Evolutionary conservation across 2,113 vertebrate species (phyloP).

Genomic region (Chunga burmeisteri): DNA sequence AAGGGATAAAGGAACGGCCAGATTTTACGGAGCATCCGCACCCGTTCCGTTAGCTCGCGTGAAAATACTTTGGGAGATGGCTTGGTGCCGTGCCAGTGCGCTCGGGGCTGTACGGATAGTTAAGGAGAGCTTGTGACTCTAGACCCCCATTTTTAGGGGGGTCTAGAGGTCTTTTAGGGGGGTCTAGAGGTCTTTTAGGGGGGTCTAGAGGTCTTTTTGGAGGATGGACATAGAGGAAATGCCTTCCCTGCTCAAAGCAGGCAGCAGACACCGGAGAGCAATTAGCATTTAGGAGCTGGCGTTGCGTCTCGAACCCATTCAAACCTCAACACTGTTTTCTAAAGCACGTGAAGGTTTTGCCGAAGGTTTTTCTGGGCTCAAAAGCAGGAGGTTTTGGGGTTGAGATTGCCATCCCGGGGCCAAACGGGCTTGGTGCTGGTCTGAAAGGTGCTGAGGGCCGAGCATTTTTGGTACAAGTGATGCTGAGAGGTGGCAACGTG

Average conservation of each 20-base stretch:
- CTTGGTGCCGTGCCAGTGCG: not conserved
- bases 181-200: too few relatives aligned
- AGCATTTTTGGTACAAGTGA: not conserved
- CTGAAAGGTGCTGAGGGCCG: not conserved
- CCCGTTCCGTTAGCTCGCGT: not conserved
- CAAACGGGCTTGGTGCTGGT: too few relatives aligned
- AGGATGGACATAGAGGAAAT: not conserved
- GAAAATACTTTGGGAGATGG: not conserved
- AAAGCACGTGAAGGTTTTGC: not conserved
- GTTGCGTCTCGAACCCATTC: fast-evolving
- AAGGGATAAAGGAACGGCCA: fast-evolving
- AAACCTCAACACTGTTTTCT: not conserved
- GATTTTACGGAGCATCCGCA: fast-evolving
- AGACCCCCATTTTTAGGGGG: too few relatives aligned
- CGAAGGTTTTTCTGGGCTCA: fast-evolving
- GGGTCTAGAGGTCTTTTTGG: not conserved
- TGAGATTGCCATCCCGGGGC: not conserved
- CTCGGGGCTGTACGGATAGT: not conserved
- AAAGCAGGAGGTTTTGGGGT: not conserved
- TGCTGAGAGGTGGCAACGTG: not conserved
- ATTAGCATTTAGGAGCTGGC: not conserved
- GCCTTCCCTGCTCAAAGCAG: too few relatives aligned
- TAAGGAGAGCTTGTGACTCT: not conserved
- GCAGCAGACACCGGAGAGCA: not conserved
- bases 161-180: too few relatives aligned